These are phyloP conservation scores for Rhizomys pruinosus DNA, from an alignment of 2,113 vertebrate genomes.

Conservation along the genomic window DNA sequence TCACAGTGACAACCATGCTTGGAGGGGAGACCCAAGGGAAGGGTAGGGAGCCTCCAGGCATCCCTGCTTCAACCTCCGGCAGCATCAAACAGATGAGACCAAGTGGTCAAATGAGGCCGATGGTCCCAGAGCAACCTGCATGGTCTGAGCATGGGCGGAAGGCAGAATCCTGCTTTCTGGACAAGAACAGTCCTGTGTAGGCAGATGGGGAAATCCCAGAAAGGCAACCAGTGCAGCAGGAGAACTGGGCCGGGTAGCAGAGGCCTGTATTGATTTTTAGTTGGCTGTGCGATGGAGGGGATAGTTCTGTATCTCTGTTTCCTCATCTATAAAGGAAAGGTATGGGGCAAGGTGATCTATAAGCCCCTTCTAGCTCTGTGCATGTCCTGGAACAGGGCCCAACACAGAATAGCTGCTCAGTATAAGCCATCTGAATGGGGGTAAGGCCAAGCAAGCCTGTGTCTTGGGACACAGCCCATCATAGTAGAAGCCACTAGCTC, in stretches of 20 bases:
- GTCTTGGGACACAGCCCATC: not conserved
- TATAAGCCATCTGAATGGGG: not conserved
- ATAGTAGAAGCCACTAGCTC: not conserved
- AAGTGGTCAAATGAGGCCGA: not conserved
- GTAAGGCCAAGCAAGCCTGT: fast-evolving
- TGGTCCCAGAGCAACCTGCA: not conserved
- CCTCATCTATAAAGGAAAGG: not conserved
- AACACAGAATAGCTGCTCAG: not conserved
- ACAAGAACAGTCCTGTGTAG: not conserved
- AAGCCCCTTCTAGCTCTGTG: not conserved
- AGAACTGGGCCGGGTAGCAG: not conserved
- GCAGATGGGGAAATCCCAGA: not conserved
- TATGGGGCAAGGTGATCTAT: not conserved
- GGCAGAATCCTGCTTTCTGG: not conserved
- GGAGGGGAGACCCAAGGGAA: not conserved
- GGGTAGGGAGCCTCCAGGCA: not conserved
- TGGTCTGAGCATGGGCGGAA: not conserved
- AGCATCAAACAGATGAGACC: not conserved
- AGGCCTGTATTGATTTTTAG: not conserved
- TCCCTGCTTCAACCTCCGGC: not conserved
- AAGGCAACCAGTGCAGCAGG: not conserved
- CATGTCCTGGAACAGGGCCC: not conserved
- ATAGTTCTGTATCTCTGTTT: not conserved
- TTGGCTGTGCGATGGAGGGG: not conserved
- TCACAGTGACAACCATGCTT: not conserved